Evolutionary conservation across 2,888 invertebrate species (phyloP).

Genomic region (Prenolepis imparis): DNA sequence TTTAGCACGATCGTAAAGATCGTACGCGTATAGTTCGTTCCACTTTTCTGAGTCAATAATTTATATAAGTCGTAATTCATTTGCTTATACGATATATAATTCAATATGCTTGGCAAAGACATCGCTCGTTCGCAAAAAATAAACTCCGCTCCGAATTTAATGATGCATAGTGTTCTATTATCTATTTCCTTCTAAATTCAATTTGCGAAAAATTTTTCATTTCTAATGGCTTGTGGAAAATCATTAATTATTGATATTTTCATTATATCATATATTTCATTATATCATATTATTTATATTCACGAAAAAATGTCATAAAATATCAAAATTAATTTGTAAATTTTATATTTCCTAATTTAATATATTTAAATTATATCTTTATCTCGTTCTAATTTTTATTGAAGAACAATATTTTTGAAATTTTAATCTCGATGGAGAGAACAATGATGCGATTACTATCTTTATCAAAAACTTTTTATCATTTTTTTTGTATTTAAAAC

Average conservation of each 20-base stretch:
- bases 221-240: neutral
- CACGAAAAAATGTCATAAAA: neutral
- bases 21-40: neutral
- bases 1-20: neutral
- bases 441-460: neutral
- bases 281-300: too few relatives aligned
- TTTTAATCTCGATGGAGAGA: neutral
- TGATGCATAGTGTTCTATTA: neutral
- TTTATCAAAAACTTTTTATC: constrained; percentile 13
- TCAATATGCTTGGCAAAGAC: neutral
- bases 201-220: neutral
- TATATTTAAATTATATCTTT: neutral
- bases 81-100: constrained; percentile 1
- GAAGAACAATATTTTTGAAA: neutral
- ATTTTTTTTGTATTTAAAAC: neutral
- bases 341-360: constrained; percentile 12
- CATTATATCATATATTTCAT: too few relatives aligned
- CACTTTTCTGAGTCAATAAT: neutral
- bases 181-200: neutral
- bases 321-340: neutral
- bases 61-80: neutral
- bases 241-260: neutral
- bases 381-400: neutral
- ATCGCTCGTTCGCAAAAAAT: neutral
- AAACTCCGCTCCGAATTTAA: neutral